Percentiles rank a stretch among this genome's conserved stretches.
phyloP scores from a whole-genome alignment of 2,888 invertebrate species.

The Caenorhabditis virilis region DNA sequence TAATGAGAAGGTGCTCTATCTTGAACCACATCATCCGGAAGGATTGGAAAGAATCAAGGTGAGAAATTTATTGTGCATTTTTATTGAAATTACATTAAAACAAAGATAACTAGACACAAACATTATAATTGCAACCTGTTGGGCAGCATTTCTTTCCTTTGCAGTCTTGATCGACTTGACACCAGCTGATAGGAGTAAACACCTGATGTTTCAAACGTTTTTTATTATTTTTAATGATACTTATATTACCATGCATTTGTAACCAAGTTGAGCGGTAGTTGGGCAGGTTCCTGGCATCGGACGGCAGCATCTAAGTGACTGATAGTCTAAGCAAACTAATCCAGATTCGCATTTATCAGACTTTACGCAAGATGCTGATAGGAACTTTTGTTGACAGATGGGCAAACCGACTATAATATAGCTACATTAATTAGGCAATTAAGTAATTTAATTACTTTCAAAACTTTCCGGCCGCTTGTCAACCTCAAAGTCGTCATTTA shows the following conservation, averaged over 20 bases:
- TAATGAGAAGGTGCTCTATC: constrained; percentile 72
- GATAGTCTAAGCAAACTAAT: constrained; percentile 32
- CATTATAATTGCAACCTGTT: constrained; percentile 40
- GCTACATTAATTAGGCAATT: too few relatives aligned
- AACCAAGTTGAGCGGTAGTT: constrained; percentile 32
- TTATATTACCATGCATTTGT: constrained; percentile 30
- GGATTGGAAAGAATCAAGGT: constrained; percentile 51
- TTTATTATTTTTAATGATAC: background rate
- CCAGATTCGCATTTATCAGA: constrained; percentile 33
- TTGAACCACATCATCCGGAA: constrained; percentile 81
- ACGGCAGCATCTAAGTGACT: constrained; percentile 32
- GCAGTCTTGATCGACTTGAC: constrained; percentile 31
- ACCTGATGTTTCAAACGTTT: constrained; percentile 8
- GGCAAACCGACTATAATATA: constrained; percentile 33
- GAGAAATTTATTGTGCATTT: constrained; percentile 1
- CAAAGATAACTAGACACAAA: constrained; percentile 20
- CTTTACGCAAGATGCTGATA: constrained; percentile 33
- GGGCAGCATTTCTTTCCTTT: constrained; percentile 42
- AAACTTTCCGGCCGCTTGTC: constrained; percentile 16
- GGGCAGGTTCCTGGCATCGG: constrained; percentile 41
- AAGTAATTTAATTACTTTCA: constrained; percentile 20
- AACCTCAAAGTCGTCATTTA: constrained; percentile 21
- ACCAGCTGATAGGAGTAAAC: constrained; percentile 39
- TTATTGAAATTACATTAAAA: constrained; percentile 4
- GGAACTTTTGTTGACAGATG: constrained; percentile 26